These are phyloP conservation scores for Aplidium turbinatum DNA, from an alignment of 23 tunicate species.

Conservation along the genomic window DNA sequence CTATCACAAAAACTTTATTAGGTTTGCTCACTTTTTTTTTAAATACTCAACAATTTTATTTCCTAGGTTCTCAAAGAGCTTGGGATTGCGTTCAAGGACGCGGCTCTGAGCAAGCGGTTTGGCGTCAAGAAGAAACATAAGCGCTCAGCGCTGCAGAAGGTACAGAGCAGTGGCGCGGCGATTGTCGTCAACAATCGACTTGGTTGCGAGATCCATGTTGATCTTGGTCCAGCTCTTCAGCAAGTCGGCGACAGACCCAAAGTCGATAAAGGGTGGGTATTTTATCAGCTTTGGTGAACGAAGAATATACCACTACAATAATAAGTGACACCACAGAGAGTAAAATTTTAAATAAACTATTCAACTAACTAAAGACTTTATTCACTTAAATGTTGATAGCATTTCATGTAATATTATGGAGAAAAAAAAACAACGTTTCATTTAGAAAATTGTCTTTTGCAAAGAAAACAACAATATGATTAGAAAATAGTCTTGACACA, in stretches of 20 bases:
- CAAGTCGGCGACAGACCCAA: constrained; percentile 14
- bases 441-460: too few species aligned
- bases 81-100: constrained; percentile 65
- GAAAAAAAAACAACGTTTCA: too few species aligned
- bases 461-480: too few species aligned
- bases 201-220: constrained; percentile 36
- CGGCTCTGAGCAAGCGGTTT: constrained; percentile 38
- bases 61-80: constrained; percentile 46
- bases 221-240: constrained; percentile 21
- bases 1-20: background rate
- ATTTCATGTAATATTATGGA: too few species aligned
- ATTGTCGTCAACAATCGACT: constrained; percentile 33
- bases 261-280: constrained; percentile 24
- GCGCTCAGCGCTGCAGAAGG: background rate
- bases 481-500: too few species aligned
- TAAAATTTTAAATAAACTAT: too few species aligned
- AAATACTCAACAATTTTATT: too few species aligned
- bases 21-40: too few species aligned
- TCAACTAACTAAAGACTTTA: too few species aligned
- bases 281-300: background rate
- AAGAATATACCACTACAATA: background rate
- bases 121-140: background rate
- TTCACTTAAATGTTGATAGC: too few species aligned
- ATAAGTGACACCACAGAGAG: background rate
- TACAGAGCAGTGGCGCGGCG: constrained; percentile 29